A percentile compares a stretch with the other conserved stretches of the same genome.
phyloP scores from a whole-genome alignment of 2,113 vertebrate genomes.

The Rhinolophus sinicus region DNA sequence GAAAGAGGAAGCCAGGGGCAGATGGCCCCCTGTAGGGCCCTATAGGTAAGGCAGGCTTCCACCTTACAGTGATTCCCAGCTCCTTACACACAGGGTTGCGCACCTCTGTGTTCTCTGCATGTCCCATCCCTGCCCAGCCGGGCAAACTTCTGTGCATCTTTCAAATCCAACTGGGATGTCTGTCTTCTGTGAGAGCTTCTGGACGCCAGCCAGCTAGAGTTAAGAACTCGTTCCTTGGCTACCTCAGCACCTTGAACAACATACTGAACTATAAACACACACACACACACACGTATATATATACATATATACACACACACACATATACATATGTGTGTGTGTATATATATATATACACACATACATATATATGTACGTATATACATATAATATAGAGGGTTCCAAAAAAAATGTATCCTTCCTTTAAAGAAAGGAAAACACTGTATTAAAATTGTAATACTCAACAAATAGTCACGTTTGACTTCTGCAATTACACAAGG shows the following conservation, averaged over 20 bases:
- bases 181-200: neutral
- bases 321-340: neutral
- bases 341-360: accelerated
- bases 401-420: no score
- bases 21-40: no score
- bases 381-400: no score
- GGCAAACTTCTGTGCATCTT: neutral
- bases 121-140: neutral
- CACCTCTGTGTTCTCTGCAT: neutral
- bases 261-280: neutral
- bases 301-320: no score
- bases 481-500: no score
- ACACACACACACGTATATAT: neutral
- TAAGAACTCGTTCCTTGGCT: neutral
- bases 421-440: no score
- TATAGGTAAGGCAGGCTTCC: neutral
- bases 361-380: neutral
- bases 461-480: no score
- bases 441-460: no score
- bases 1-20: neutral
- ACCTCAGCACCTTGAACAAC: neutral
- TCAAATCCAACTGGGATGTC: neutral
- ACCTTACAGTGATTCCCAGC: neutral
- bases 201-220: neutral
- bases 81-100: neutral